Conservation (phyloP, 2,113 vertebrate species). For the Maccullochella peelii region DNA sequence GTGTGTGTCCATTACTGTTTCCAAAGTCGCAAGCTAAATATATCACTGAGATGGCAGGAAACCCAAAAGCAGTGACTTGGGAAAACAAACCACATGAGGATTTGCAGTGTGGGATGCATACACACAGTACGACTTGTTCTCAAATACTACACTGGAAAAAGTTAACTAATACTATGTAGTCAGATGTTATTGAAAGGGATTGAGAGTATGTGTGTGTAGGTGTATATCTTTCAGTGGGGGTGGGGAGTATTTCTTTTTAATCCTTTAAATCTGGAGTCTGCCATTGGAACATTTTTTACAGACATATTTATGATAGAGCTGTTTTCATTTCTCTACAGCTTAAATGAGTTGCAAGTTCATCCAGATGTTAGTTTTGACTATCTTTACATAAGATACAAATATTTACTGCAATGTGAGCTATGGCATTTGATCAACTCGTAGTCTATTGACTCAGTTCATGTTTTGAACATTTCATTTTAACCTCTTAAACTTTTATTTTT, state of each 20-base stretch:
- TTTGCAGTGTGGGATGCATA: constrained; percentile 17
- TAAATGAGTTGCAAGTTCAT: not conserved
- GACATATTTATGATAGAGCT: not conserved
- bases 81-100: constrained; percentile 19
- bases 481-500: not conserved
- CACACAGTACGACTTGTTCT: not conserved
- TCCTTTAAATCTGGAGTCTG: not conserved
- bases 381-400: not conserved
- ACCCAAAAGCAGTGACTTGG: not conserved
- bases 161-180: constrained; percentile 16
- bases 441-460: not conserved
- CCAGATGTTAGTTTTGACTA: not conserved
- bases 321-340: not conserved
- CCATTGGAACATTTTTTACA: not conserved
- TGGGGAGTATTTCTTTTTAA: not conserved
- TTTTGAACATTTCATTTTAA: not conserved
- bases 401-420: not conserved
- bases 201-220: constrained; percentile 10
- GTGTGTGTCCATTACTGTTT: not conserved
- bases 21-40: constrained; percentile 7
- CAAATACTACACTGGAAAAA: constrained; percentile 29
- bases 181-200: constrained; percentile 11
- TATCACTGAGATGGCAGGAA: not conserved
- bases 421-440: not conserved
- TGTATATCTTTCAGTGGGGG: not conserved